phyloP scores from a whole-genome alignment of 2,888 invertebrate genomes.

The Peribatodes rhomboidaria region DNA sequence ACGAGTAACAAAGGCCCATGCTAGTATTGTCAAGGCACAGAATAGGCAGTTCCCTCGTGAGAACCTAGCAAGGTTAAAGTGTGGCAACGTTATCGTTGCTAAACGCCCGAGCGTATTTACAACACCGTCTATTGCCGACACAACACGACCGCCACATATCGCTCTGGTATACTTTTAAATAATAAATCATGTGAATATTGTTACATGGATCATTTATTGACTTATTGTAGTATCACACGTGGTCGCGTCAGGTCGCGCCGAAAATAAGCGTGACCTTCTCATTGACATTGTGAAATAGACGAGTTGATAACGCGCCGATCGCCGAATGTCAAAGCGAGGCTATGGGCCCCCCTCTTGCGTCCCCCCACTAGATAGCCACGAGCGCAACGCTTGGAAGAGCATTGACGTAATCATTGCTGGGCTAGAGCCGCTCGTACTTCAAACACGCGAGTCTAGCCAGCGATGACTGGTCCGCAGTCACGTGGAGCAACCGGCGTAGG shows the following conservation, averaged over 20 bases:
- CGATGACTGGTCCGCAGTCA: slow-evolving; percentile 39
- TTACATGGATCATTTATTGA: slow-evolving; percentile 40
- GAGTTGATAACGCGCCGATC: slow-evolving; percentile 83
- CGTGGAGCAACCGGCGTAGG: slow-evolving; percentile 38
- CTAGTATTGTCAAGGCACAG: slow-evolving; percentile 85
- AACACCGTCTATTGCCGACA: slow-evolving; percentile 82
- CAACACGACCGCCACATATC: slow-evolving; percentile 67
- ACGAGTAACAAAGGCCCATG: slow-evolving; percentile 80
- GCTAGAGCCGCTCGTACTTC: slow-evolving; percentile 46
- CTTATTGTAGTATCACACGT: slow-evolving; percentile 62
- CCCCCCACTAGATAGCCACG: slow-evolving; percentile 66
- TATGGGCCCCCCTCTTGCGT: slow-evolving; percentile 73
- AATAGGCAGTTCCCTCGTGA: slow-evolving; percentile 86
- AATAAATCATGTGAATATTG: slow-evolving; percentile 37
- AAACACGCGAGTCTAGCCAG: slow-evolving; percentile 48
- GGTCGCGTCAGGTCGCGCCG: slow-evolving; percentile 70
- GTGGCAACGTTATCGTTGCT: slow-evolving; percentile 85
- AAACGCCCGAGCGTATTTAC: slow-evolving; percentile 84
- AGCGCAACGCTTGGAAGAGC: slow-evolving; percentile 51
- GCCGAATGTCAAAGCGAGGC: slow-evolving; percentile 84
- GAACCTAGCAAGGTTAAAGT: slow-evolving; percentile 85
- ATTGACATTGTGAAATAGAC: slow-evolving; percentile 87
- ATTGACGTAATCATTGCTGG: slow-evolving; percentile 67
- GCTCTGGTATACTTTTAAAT: slow-evolving; percentile 40
- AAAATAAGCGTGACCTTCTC: slow-evolving; percentile 85